A percentile compares a stretch with the other conserved stretches of the same genome.
phyloP scores from a whole-genome alignment of 2,888 invertebrate species.

The Oligia strigilis region DNA sequence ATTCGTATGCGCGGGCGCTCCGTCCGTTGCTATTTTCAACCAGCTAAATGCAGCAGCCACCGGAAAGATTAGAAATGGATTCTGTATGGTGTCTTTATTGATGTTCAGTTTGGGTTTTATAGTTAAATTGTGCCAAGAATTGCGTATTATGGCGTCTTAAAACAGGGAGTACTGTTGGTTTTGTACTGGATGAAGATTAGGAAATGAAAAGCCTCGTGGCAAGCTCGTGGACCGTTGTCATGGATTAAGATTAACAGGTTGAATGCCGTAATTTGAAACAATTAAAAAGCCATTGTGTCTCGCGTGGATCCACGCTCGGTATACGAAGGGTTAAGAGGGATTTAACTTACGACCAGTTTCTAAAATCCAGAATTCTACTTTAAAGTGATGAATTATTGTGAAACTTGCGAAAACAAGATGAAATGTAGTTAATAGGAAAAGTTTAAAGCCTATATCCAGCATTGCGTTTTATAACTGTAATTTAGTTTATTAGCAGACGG shows the following conservation, averaged over 20 bases:
- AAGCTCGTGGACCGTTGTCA: background rate
- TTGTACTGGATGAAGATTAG: background rate
- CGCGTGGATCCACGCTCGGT: background rate
- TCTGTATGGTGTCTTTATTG: conserved; percentile 68
- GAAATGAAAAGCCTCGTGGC: background rate
- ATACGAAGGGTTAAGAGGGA: background rate
- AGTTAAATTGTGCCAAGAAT: conserved; percentile 43
- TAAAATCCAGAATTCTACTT: background rate
- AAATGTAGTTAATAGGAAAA: background rate
- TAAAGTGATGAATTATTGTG: background rate
- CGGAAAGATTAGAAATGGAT: conserved; percentile 79
- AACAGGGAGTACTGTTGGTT: background rate
- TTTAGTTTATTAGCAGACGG: background rate
- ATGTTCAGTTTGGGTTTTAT: conserved; percentile 52
- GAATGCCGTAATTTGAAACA: background rate
- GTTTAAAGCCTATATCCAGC: conserved; percentile 1
- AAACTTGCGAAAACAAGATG: background rate
- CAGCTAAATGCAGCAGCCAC: conserved; percentile 84
- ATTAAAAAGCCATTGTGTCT: background rate
- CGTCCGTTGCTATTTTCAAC: conserved; percentile 82
- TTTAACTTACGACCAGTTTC: background rate
- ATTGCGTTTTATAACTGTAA: background rate
- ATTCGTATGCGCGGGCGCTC: conserved; percentile 76
- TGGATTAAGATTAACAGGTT: background rate
- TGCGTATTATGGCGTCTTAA: background rate